These are phyloP conservation scores for Dipodomys stephensi DNA, from an alignment of 2,113 vertebrate genomes.

Conservation along the genomic window DNA sequence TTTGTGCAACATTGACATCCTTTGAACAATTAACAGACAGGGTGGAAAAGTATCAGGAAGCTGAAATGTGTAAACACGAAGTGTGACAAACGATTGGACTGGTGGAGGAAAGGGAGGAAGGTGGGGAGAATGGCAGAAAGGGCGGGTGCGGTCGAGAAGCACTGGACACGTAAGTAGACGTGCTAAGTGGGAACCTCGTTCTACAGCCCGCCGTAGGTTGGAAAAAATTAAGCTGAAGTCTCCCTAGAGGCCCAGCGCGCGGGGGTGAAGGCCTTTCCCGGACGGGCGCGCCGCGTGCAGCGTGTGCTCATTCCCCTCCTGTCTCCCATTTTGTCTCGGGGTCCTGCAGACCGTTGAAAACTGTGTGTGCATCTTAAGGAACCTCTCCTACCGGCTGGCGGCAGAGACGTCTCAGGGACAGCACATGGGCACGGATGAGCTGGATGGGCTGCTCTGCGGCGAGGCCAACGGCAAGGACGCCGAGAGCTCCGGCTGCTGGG, in stretches of 20 bases:
- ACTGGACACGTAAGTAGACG: too few relatives aligned
- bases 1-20: too few relatives aligned
- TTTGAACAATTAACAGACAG: too few relatives aligned
- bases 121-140: too few relatives aligned
- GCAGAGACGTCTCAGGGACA: conserved; percentile 99
- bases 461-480: conserved; percentile 94
- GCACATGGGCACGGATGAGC: conserved; percentile 97
- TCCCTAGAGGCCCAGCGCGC: too few relatives aligned
- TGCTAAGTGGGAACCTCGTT: too few relatives aligned
- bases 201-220: neutral
- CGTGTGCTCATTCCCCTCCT: conserved; percentile 54
- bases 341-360: conserved; percentile 96
- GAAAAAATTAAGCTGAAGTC: too few relatives aligned
- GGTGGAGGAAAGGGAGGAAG: too few relatives aligned
- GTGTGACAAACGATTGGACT: too few relatives aligned
- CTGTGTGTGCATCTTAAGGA: conserved; percentile 99
- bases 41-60: too few relatives aligned
- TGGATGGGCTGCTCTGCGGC: conserved; percentile 96
- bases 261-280: neutral
- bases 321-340: conserved; percentile 58
- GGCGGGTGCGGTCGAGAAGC: too few relatives aligned
- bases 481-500: conserved; percentile 99
- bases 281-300: rapidly evolving
- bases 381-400: conserved; percentile 98
- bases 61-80: too few relatives aligned